These are phyloP conservation scores for Cyphomyrus plagiostoma DNA, from an alignment of 2,113 vertebrate genomes.

Conservation along the genomic window DNA sequence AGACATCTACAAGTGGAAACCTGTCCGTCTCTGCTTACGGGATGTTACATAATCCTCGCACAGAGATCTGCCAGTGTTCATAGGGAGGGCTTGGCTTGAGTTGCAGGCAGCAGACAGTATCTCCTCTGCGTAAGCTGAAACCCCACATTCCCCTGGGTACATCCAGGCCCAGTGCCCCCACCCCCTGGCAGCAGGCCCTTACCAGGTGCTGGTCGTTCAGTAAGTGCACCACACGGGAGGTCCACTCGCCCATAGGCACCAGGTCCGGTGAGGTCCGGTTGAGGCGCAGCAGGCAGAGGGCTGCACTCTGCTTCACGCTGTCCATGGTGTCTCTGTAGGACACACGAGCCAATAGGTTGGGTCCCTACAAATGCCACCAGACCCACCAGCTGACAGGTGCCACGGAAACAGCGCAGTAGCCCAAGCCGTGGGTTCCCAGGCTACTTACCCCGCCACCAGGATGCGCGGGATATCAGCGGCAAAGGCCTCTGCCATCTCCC, in stretches of 20 bases:
- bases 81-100: neutral
- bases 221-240: constrained; percentile 81
- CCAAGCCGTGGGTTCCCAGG: constrained; percentile 23
- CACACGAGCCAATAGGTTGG: neutral
- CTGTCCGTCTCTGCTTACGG: neutral
- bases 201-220: constrained; percentile 94
- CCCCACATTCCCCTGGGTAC: neutral
- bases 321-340: constrained; percentile 83
- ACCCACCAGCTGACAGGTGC: neutral
- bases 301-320: constrained; percentile 86
- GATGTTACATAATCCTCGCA: neutral
- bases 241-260: constrained; percentile 92
- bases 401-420: neutral
- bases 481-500: constrained; percentile 89
- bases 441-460: constrained; percentile 82
- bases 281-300: constrained; percentile 80
- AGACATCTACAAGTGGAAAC: neutral
- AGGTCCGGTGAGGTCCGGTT: constrained; percentile 86
- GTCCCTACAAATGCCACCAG: neutral
- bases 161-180: neutral
- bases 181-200: constrained; percentile 13
- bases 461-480: constrained; percentile 84
- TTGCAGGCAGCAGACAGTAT: neutral
- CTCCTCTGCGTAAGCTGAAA: neutral
- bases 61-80: neutral